Evolutionary conservation across 2,888 invertebrate genomes (phyloP), one percentile per base, ranked within the genome.

Genomic region (Orchestes rusci): DNA sequence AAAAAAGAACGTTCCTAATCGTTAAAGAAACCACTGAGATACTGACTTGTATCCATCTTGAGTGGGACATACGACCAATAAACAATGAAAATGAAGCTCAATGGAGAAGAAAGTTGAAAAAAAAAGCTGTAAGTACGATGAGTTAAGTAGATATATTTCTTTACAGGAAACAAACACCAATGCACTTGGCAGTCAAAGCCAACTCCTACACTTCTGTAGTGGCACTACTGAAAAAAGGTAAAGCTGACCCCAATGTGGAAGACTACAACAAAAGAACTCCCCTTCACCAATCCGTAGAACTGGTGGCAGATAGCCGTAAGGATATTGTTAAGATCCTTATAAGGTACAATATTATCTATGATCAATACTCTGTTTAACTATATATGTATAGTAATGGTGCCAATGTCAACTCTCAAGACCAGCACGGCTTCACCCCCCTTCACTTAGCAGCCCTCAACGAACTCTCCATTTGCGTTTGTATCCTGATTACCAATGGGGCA

Each of bases 371-470:
- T n/a, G n/a, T n/a, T n/a, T n/a, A n/a, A n/a, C n/a, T n/a, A n/a
- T n/a, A n/a, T n/a, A n/a, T n/a, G n/a, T 44, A 29, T 33, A 80
- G 78, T 55, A 84, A 84, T 80, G 82, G 84, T 3, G 84, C 87
- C 1, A 82, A 87, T 61, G 84, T 88, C 0, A 89, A 90, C 62
- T 80, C 80, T 48, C 83, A 84, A 60, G 91, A 90, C 60, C 83
- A 82, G 54, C 88, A 87, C 58, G 90, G 90, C 0, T 87, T 87
- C 62, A 86, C 88, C 1, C 85, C 90, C 1, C 71, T 91, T 29
- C 90, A 91, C 64, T 74, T 90, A 49, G 90, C 90, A 3, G 89
- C 89, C 3, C 69, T 89, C 10, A 90, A 90, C 62, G 90, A 90
- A 27, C 71, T 88, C 27, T 83, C 86, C 0, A 82, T 84, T 57